Base-by-base conservation (phyloP, 2,797 vertebrate species). In the Leptatherina wallacei region DNA sequence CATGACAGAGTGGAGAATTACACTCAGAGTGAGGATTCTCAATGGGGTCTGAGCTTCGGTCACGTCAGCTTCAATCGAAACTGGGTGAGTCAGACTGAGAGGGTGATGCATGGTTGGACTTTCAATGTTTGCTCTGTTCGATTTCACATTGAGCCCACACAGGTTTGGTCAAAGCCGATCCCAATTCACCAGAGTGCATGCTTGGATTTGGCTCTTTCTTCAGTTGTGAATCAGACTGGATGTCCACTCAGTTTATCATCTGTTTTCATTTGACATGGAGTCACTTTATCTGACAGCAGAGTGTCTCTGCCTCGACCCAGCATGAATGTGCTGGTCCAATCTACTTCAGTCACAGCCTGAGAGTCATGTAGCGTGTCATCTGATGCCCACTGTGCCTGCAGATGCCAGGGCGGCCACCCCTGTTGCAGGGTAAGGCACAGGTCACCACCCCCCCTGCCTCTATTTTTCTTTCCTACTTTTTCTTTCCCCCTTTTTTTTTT, bases 321-420 rank as follows among this genome's bases (percentile, higher is more conserved):
- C 85, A 72, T 74, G 86, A 83, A 69, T 47, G 77, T 75, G 73
- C 70, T 33, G 62, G 73, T 86, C 83, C 78, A 81, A 64, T 87
- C 82, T 57, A 51, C 86, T 79, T 82, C 84, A 79, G 88, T 82
- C 87, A 61, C 74, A 68, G 84, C 61, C 88, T 65, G 77, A 14
- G 52, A 81, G 82, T 88, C 61, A 83, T 85, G 88, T 76, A 22
- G 73, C 84, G 76, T 84, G 83, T 87, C 85, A 83, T 85, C 86
- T 64, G 84, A 90, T 75, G 78, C 80, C 83, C 51, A 83, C 89
- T 85, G 85, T 40, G 86, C 58, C 79, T 84, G 84, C 89, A 90
- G 87, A 90, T 91, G 89, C 83, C 85, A 80, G 78, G 84, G 69
- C 66, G 38, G 80, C 84, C 76, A 71, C 84, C 86, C 81, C 83